Percentiles rank a stretch among this genome's conserved stretches.
Conservation (phyloP, 2,113 vertebrate genomes). For the Hyaena hyaena region DNA sequence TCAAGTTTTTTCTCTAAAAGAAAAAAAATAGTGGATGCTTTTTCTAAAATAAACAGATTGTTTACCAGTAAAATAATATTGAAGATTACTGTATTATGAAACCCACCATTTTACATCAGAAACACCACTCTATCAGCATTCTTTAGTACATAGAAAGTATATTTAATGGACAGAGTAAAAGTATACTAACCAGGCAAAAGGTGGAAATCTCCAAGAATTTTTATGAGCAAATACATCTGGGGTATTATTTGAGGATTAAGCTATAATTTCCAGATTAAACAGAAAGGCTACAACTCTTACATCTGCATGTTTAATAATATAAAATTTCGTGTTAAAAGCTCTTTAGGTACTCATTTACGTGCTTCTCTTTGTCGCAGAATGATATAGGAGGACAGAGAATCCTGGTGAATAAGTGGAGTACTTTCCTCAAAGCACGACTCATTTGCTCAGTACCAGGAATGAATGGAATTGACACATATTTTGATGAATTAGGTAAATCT, state of each 20-base stretch:
- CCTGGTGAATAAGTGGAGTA: conserved; percentile 97
- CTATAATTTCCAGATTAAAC: background rate
- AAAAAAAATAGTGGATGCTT: background rate
- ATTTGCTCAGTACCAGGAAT: conserved; percentile 95
- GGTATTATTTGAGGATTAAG: background rate
- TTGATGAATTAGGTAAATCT: conserved; percentile 95
- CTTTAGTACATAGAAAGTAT: background rate
- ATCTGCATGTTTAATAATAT: background rate
- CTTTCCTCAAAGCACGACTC: conserved; percentile 95
- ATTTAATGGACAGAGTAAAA: background rate
- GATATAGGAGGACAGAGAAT: conserved; percentile 96
- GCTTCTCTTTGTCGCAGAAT: conserved; percentile 86
- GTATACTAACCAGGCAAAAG: background rate
- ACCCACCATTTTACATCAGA: background rate
- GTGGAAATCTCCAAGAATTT: background rate
- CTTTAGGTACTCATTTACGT: background rate
- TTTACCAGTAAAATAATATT: background rate
- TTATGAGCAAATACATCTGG: background rate
- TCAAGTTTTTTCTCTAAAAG: background rate
- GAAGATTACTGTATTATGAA: background rate
- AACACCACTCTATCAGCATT: background rate
- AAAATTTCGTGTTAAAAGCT: background rate
- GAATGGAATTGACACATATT: conserved; percentile 96
- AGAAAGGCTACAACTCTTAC: background rate
- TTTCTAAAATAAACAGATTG: background rate